Base-by-base conservation (phyloP, 2,797 vertebrate genomes). In the Parotocinclus haroldoi region DNA sequence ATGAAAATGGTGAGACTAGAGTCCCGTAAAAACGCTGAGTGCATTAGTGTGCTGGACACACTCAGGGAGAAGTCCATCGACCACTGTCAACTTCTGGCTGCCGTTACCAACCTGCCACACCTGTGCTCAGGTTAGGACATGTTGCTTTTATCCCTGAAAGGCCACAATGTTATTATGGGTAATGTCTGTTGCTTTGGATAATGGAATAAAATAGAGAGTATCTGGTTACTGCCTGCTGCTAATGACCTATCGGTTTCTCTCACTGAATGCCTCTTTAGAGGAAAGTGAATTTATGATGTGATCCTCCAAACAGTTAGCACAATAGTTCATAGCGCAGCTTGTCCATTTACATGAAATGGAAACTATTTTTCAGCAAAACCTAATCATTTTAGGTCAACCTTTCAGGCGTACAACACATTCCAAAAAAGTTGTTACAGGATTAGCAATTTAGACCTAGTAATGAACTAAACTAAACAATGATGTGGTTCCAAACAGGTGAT, bases 21-120 rank as follows among this genome's bases (percentile, higher is more conserved):
- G 74, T 88, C 93, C 18, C 75, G 58, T 0, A 74, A 65, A 14
- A 88, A 89, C 0, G 56, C 83, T 0, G 87, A 87, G 0, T 71
- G 69, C 0, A 76, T 85, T 52, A 81, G 81, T 67, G 81, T 80
- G 44, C 84, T 98, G 61, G 86, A 89, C 67, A 86, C 83, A 42
- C 85, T 99, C 71, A 82, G 79, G 50, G 82, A 90, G 3, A 78
- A 88, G 69, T 90, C 89, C 7, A 72, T 78, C 0, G 85, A 89
- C 55, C 94, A 96, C 5, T 59, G 82, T 1, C 95, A 96, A 83
- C 91, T 99, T 44, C 83, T 91, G 1, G 88, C 94, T 0, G 93
- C 92, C 3, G 92, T 94, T 55, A 90, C 92, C 78, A 92, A 93
- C 79, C 83, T 99, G 81, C 96, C 95, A 0, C 89, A 87, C 37